Percentiles rank a stretch among this genome's conserved stretches.
Conservation (phyloP, 2,888 invertebrate species). For the Dione juno region DNA sequence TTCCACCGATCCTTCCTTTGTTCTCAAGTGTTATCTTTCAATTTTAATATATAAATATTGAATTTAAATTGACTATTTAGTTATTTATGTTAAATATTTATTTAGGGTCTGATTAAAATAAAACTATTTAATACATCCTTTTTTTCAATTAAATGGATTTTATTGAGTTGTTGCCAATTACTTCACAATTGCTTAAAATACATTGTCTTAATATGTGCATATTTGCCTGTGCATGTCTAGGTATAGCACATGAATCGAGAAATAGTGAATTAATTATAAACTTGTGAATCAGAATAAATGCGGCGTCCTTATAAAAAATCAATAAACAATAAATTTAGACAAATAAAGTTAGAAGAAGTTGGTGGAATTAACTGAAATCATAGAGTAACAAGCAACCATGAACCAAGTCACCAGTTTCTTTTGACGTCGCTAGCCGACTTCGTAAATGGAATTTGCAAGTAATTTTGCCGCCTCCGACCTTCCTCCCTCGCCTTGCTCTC, state of each 20-base stretch:
- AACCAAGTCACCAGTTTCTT: slow-evolving; percentile 62
- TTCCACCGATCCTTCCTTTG: slow-evolving; percentile 33
- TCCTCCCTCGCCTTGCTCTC: slow-evolving; percentile 69
- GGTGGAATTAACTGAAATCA: slow-evolving; percentile 40
- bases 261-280: not conserved
- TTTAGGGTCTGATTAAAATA: not conserved
- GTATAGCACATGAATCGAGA: too few species aligned
- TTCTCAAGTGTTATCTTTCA: slow-evolving; percentile 37
- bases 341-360: slow-evolving; percentile 20
- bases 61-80: not conserved
- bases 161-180: too few species aligned
- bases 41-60: slow-evolving; percentile 34
- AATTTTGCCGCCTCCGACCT: slow-evolving; percentile 70
- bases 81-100: not conserved
- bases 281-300: not conserved
- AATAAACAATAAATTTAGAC: slow-evolving; percentile 11
- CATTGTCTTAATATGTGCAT: too few species aligned
- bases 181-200: too few species aligned
- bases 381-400: slow-evolving; percentile 42
- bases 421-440: slow-evolving; percentile 70
- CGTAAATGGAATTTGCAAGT: slow-evolving; percentile 84
- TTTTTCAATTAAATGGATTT: too few species aligned
- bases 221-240: too few species aligned
- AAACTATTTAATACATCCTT: not conserved
- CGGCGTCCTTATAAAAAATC: not conserved